Evolutionary conservation across 2,797 vertebrate genomes (phyloP), one percentile per base, ranked within the genome.

Genomic region (Gephyroberyx darwinii): DNA sequence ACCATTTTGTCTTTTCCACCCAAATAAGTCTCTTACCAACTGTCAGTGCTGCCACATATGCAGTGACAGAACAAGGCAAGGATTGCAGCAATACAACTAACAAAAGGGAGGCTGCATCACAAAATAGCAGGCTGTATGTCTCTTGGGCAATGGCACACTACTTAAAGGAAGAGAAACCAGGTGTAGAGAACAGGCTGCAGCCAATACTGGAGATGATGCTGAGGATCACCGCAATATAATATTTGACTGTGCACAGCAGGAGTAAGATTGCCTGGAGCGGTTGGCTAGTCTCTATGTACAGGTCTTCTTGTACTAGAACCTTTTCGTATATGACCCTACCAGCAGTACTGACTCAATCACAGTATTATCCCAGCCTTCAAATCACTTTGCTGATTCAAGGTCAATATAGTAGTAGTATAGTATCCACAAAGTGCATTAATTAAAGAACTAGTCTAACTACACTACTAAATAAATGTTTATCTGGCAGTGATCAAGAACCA

Each of bases 201-300:
- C 2, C 50, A 50, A 55, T 51, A 43, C n/a, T 73, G 5, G 55
- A 35, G 45, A 33, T 17, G 41, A 74, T 58, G 50, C 54, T 80
- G 43, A 26, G 14, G 22, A 63, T 52, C 30, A 64, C n/a, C 10
- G 37, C 48, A 53, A 31, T 8, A 22, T n/a, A 45, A 5, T 12
- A 43, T 65, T 13, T 61, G 35, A 43, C 5, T 10, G 16, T 16
- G 41, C 14, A n/a, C 53, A 1, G 14, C 22, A 33, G 30, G 7
- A 33, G 30, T 17, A 17, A 55, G 22, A 55, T 8, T 17, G 5
- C 26, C 26, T n/a, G 3, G 9, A 20, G 47, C 47, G 19, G 17
- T 3, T 55, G 53, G 22, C 52, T 14, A 5, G 5, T 50, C 17
- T n/a, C 48, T 35, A 14, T 16, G 12, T 16, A 16, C 5, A 45